Conservation (phyloP, 2,113 vertebrate species). For the Acrocephalus kingi region DNA sequence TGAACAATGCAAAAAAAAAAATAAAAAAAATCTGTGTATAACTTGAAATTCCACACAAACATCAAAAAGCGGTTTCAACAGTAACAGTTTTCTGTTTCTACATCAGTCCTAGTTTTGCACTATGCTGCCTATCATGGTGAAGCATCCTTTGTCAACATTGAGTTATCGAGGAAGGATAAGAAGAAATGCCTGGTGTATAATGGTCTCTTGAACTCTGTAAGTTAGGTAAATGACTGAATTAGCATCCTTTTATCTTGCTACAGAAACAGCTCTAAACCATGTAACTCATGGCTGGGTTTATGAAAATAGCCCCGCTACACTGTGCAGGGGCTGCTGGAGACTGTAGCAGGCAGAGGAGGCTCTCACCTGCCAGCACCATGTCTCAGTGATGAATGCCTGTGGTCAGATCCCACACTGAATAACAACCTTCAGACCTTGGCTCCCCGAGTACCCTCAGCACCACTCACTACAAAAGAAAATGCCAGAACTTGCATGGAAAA, state of each 20-base stretch:
- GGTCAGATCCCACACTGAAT: not conserved
- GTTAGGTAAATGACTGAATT: not conserved
- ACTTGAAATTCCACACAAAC: not conserved
- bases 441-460: not conserved
- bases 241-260: not conserved
- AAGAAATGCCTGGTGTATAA: not conserved
- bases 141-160: not conserved
- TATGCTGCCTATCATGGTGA: not conserved
- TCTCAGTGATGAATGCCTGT: rapidly evolving
- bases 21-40: not conserved
- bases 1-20: not conserved
- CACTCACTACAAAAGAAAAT: not conserved
- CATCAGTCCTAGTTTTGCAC: not conserved
- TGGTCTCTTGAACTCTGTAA: not conserved
- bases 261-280: not conserved
- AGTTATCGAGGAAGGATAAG: not conserved
- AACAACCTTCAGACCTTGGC: not conserved
- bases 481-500: not conserved
- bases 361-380: not conserved
- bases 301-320: not conserved
- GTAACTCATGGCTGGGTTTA: not conserved
- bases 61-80: not conserved
- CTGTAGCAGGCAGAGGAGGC: rapidly evolving
- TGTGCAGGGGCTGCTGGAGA: rapidly evolving
- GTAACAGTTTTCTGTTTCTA: not conserved